These are phyloP conservation scores for Serripes groenlandicus DNA, from an alignment of 2,888 invertebrate genomes.

Conservation along the genomic window DNA sequence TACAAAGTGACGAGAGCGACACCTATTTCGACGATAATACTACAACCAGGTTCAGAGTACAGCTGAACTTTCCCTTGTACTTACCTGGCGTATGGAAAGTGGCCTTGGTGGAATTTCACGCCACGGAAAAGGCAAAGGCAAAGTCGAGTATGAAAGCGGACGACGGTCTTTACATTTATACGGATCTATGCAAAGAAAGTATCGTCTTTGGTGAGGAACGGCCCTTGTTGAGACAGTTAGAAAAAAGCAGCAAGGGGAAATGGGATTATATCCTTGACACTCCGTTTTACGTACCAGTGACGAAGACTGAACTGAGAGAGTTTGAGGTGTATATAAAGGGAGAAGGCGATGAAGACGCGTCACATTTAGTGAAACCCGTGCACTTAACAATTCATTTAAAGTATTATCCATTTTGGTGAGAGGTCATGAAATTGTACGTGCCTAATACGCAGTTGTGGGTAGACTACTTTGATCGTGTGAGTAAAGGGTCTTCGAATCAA, in stretches of 20 bases:
- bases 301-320: conserved; percentile 12
- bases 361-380: conserved; percentile 8
- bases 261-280: conserved; percentile 33
- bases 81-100: conserved; percentile 31
- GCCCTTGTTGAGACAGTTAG: conserved; percentile 30
- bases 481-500: neutral
- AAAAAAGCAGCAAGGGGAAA: conserved; percentile 21
- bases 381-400: conserved; percentile 3
- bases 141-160: conserved; percentile 13
- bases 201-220: conserved; percentile 30
- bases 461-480: conserved; percentile 4
- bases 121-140: no score
- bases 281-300: conserved; percentile 25
- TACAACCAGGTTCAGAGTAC: conserved; percentile 27
- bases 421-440: neutral
- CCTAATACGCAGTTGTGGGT: no score
- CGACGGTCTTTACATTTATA: conserved; percentile 19
- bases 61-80: conserved; percentile 33
- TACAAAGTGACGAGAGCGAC: conserved; percentile 46
- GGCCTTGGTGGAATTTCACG: conserved; percentile 17
- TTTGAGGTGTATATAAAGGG: conserved; percentile 10
- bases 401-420: conserved; percentile 4
- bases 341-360: neutral
- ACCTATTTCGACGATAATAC: conserved; percentile 25
- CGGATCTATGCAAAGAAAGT: no score